Percentiles rank a stretch among this genome's conserved stretches.
These are phyloP conservation scores for Pseudobourletiella spinata DNA, from an alignment of 1,140 invertebrate species.

Conservation along the genomic window DNA sequence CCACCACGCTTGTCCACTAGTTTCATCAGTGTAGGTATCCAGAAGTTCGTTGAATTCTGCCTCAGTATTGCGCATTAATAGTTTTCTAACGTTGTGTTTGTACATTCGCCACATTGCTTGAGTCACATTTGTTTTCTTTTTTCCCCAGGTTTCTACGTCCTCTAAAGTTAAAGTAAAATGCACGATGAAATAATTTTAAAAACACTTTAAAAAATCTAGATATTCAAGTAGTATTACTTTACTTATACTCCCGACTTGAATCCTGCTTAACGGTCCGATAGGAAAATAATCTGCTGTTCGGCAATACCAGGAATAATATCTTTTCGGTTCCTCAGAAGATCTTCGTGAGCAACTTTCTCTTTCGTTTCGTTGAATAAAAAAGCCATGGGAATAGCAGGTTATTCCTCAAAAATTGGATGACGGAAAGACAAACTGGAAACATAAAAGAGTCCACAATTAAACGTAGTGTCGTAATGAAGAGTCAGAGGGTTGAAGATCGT, in stretches of 20 bases:
- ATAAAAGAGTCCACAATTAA: neutral
- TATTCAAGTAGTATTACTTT: neutral
- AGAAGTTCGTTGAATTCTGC: no score
- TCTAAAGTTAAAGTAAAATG: no score
- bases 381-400: neutral
- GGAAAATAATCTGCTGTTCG: neutral
- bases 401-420: neutral
- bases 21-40: no score
- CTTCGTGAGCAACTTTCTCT: neutral
- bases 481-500: neutral
- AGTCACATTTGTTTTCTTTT: no score
- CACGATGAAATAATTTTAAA: no score
- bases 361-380: neutral
- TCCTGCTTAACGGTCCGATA: neutral
- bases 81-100: no score
- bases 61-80: no score
- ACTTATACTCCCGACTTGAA: neutral
- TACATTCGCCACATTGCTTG: no score
- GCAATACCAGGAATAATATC: neutral
- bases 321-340: neutral
- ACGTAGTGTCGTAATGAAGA: slow-evolving; percentile 12
- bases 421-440: neutral
- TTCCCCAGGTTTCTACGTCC: no score
- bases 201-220: no score
- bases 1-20: no score